A percentile compares a stretch with the other conserved stretches of the same genome.
Evolutionary conservation across 2,888 invertebrate species (phyloP).

Genomic region (Carabus problematicus): DNA sequence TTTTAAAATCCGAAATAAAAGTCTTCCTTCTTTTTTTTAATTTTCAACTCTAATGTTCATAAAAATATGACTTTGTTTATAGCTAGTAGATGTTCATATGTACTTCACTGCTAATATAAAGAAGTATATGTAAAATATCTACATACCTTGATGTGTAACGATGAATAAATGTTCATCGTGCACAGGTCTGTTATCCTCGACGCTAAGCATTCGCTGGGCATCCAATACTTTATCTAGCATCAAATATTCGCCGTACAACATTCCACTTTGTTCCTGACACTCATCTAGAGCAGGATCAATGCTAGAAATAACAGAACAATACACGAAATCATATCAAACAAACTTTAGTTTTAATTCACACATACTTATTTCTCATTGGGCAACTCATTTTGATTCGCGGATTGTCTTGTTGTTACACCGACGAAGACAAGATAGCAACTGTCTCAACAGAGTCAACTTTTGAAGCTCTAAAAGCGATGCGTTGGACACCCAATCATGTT

Average conservation of each 20-base stretch:
- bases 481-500: conserved; percentile 27
- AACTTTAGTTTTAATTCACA: conserved; percentile 10
- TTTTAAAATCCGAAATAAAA: too few species aligned
- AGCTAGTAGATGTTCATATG: too few species aligned
- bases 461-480: conserved; percentile 26
- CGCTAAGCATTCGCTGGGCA: conserved; percentile 83
- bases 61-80: too few species aligned
- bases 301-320: conserved; percentile 44
- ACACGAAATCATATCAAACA: neutral
- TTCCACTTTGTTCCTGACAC: conserved; percentile 75
- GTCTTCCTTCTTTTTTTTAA: too few species aligned
- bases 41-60: too few species aligned
- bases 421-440: conserved; percentile 48
- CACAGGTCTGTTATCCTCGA: conserved; percentile 74
- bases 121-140: too few species aligned
- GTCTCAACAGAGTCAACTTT: conserved; percentile 28
- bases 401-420: conserved; percentile 27
- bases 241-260: conserved; percentile 90
- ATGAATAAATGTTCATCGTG: conserved; percentile 99
- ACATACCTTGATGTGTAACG: conserved; percentile 94
- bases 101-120: too few species aligned
- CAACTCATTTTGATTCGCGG: conserved; percentile 51
- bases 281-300: conserved; percentile 60
- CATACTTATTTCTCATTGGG: conserved; percentile 50
- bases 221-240: conserved; percentile 86